Evolutionary conservation across 1,140 invertebrate species (phyloP).

Genomic region (Drosophila tristis): DNA sequence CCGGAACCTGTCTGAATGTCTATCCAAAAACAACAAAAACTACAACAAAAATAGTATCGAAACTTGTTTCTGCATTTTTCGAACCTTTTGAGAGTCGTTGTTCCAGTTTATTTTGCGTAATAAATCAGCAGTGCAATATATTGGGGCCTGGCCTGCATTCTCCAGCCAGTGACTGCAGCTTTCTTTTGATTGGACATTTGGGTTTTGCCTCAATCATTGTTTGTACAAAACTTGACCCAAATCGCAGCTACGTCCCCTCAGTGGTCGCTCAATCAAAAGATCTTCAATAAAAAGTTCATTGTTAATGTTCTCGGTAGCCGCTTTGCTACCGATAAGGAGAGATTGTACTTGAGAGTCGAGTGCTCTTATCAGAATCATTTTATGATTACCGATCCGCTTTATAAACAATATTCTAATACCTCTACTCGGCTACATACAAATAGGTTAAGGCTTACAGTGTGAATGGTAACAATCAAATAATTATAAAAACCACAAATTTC

Average conservation of each 20-base stretch:
- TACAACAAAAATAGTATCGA: constrained; percentile 15
- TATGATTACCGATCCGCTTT: not conserved
- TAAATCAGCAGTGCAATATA: constrained; percentile 19
- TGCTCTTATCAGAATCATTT: constrained; percentile 30
- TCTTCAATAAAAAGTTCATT: constrained; percentile 24
- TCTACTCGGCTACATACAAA: too few relatives aligned
- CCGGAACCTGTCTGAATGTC: not conserved
- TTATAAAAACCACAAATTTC: too few relatives aligned
- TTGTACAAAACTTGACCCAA: constrained; percentile 53
- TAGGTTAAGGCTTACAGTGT: too few relatives aligned
- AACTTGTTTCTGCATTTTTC: constrained; percentile 66
- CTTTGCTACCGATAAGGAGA: constrained; percentile 15
- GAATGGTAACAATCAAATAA: too few relatives aligned
- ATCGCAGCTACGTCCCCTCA: constrained; percentile 7
- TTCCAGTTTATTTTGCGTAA: constrained; percentile 73
- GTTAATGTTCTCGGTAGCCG: not conserved
- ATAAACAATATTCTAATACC: too few relatives aligned
- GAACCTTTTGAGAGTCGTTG: constrained; percentile 48
- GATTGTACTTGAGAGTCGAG: constrained; percentile 28
- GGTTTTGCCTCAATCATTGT: constrained; percentile 13
- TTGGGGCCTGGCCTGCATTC: constrained; percentile 13
- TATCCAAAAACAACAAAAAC: constrained; percentile 19
- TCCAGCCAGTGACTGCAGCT: constrained; percentile 29
- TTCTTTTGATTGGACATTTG: constrained; percentile 28
- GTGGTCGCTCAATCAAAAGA: constrained; percentile 26